A percentile compares a stretch with the other conserved stretches of the same genome.
phyloP scores from a whole-genome alignment of 2,113 vertebrate species.

The Promerops cafer region DNA sequence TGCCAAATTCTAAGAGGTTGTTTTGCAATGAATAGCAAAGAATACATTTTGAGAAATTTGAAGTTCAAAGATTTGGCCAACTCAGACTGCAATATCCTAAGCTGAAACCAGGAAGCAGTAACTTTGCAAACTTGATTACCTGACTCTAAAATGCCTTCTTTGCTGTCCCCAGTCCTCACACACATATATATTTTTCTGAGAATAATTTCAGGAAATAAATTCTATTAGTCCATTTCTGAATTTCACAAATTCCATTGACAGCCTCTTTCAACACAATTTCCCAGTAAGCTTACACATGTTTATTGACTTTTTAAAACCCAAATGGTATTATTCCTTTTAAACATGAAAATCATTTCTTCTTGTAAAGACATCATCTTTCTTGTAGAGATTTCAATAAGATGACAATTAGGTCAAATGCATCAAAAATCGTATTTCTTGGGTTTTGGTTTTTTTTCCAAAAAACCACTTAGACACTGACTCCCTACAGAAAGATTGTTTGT shows the following conservation, averaged over 20 bases:
- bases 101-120: neutral
- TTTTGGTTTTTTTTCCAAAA: accelerated
- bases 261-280: neutral
- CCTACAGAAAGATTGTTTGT: neutral
- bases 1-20: neutral
- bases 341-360: neutral
- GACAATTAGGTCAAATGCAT: neutral
- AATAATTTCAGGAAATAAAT: neutral
- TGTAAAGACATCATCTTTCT: neutral
- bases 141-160: neutral
- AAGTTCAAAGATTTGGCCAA: neutral
- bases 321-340: neutral
- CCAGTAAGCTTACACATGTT: neutral
- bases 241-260: neutral
- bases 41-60: neutral
- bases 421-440: neutral
- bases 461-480: neutral
- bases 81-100: neutral
- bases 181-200: neutral
- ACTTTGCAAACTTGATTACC: neutral
- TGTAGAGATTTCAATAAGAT: neutral
- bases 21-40: neutral
- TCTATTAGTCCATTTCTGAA: neutral
- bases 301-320: neutral
- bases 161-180: neutral